Conservation (phyloP, 2,797 vertebrate genomes). For the Acanthurus leucopareius region DNA sequence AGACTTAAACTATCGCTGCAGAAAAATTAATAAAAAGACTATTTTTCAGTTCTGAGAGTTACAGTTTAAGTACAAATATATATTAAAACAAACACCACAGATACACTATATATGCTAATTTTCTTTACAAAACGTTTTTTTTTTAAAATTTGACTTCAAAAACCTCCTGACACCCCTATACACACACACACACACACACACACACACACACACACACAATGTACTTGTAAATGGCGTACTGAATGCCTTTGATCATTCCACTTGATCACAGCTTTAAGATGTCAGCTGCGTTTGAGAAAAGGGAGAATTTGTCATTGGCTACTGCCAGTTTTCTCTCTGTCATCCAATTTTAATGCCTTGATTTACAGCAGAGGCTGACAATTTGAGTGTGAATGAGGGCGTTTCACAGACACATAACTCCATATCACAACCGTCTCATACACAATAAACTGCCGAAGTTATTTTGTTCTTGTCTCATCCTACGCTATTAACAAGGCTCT, state of each 20-base stretch:
- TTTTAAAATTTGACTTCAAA: slow-evolving; percentile 29
- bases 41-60: no score
- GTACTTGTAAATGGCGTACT: slow-evolving; percentile 46
- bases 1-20: not conserved
- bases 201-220: not conserved
- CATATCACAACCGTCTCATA: slow-evolving; percentile 74
- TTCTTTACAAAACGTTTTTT: no score
- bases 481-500: slow-evolving; percentile 64
- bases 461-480: slow-evolving; percentile 71
- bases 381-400: slow-evolving; percentile 68
- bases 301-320: slow-evolving; percentile 73
- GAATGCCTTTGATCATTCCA: slow-evolving; percentile 80
- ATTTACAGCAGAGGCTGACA: slow-evolving; percentile 67
- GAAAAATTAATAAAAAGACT: not conserved
- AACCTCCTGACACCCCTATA: slow-evolving; percentile 5
- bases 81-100: not conserved
- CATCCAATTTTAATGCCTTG: slow-evolving; percentile 68
- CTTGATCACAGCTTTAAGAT: slow-evolving; percentile 83
- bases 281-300: slow-evolving; percentile 78
- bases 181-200: slow-evolving; percentile 5
- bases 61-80: not conserved
- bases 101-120: no score
- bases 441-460: slow-evolving; percentile 78
- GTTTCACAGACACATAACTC: slow-evolving; percentile 72
- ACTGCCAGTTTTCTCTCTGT: slow-evolving; percentile 71